Conservation (phyloP, 2,113 vertebrate species). For the Chunga burmeisteri region DNA sequence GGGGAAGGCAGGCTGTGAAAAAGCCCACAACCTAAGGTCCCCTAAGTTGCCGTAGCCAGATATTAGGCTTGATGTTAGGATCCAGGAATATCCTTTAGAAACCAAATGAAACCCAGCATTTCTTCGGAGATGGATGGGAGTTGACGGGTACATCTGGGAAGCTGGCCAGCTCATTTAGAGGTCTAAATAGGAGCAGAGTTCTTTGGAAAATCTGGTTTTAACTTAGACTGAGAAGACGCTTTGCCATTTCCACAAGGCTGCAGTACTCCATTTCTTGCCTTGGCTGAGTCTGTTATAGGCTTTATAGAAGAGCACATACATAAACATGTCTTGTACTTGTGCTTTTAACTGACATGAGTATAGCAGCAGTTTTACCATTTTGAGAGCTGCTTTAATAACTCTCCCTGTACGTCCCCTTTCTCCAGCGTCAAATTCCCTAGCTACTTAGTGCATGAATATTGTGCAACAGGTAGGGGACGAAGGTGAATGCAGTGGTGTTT, state of each 20-base stretch:
- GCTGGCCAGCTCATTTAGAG: not conserved
- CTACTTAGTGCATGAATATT: not conserved
- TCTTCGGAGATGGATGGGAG: not conserved
- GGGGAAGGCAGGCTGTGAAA: not conserved
- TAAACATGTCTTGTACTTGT: not conserved
- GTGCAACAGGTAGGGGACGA: not conserved
- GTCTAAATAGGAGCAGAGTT: not conserved
- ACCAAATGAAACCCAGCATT: not conserved
- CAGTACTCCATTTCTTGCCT: not conserved
- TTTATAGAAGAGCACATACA: not conserved
- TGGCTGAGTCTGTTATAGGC: not conserved
- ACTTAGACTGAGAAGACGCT: not conserved
- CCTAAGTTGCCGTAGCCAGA: not conserved
- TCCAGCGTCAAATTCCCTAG: not conserved
- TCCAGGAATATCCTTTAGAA: not conserved
- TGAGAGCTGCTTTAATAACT: not conserved
- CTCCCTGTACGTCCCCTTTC: not conserved
- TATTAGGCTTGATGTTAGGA: not conserved
- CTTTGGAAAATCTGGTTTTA: conserved; percentile 6
- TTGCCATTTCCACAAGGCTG: not conserved
- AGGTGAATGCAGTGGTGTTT: not conserved
- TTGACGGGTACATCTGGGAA: not conserved
- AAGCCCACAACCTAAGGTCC: not conserved
- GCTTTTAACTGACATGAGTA: not conserved
- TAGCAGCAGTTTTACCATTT: not conserved